Evolutionary conservation across 1,140 invertebrate species (phyloP), one percentile per base, ranked within the genome.

Genomic region (Scaptodrosophila lebanonensis): DNA sequence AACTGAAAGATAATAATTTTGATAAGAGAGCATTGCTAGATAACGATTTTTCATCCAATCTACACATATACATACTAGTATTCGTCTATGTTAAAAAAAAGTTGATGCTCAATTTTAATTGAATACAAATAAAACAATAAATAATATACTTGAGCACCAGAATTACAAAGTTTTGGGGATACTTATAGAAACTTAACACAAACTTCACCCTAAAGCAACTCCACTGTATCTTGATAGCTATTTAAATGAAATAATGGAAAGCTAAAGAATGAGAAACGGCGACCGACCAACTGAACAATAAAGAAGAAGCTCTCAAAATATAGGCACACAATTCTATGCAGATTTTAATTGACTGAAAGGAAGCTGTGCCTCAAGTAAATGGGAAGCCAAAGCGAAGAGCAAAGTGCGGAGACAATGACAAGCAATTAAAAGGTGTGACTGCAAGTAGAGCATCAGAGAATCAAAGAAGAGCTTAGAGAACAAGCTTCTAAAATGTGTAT

Each of bases 331-430:
- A 57, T 73, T 73, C 69, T 73, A 54, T 73, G 64, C 51, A 50
- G 36, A 53, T 73, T 70, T 76, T 76, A 76, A 76, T 76, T 76
- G 71, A 75, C 62, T 76, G 71, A 66, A 57, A 58, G 25, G 52
- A 45, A 33, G 27, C 30, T 3, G 7, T 12, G n/a, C n/a, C 9
- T 8, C 17, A 30, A 12, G n/a, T 15, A 11, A 32, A 16, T 45
- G 36, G 32, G 36, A 53, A 48, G 20, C 44, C 60, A 59, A 32
- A 39, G 49, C 36, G 12, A 63, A 27, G 9, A 52, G 16, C 29
- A 13, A 4, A 32, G 16, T 22, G 6, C 8, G 20, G 1, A 2
- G n/a, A 69, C 62, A 69, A 69, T 69, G 61, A 50, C 29, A 5
- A 11, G 52, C 48, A 69, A 69, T 66, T 69, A 66, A 62, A 45